Conservation (phyloP, 2,113 vertebrate species). For the Daboia siamensis region DNA sequence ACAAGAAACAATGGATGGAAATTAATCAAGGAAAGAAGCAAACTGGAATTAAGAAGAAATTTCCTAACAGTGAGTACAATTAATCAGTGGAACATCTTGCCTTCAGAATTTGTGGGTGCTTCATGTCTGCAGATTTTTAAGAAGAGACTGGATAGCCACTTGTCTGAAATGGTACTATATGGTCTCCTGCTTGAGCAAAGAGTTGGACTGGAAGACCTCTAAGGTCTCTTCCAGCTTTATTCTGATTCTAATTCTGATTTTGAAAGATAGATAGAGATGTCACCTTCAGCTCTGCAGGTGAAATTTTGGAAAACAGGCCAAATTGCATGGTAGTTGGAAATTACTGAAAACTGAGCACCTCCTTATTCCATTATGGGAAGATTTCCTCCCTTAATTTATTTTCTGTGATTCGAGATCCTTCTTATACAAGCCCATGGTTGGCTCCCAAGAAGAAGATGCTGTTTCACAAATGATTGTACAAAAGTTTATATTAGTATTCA, state of each 20-base stretch:
- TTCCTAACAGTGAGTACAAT: not conserved
- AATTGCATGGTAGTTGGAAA: not conserved
- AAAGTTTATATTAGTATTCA: not conserved
- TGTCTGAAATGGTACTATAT: not conserved
- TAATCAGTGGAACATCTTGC: not conserved
- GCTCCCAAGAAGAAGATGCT: not conserved
- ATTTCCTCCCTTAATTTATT: not conserved
- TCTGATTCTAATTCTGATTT: not conserved
- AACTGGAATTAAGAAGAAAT: not conserved
- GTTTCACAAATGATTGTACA: not conserved
- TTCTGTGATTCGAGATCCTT: not conserved
- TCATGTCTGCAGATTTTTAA: not conserved
- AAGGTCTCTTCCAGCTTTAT: not conserved
- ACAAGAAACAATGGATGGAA: not conserved
- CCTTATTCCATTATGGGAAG: not conserved
- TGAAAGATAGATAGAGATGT: not conserved
- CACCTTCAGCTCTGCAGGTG: not conserved
- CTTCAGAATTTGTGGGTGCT: not conserved
- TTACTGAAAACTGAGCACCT: not conserved
- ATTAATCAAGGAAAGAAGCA: not conserved
- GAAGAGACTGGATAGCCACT: not conserved
- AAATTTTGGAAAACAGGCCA: not conserved
- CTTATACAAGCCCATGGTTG: not conserved
- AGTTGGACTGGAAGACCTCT: not conserved
- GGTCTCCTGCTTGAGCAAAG: no score